phyloP scores from a whole-genome alignment of 2,113 vertebrate species.

The Monopterus albus region DNA sequence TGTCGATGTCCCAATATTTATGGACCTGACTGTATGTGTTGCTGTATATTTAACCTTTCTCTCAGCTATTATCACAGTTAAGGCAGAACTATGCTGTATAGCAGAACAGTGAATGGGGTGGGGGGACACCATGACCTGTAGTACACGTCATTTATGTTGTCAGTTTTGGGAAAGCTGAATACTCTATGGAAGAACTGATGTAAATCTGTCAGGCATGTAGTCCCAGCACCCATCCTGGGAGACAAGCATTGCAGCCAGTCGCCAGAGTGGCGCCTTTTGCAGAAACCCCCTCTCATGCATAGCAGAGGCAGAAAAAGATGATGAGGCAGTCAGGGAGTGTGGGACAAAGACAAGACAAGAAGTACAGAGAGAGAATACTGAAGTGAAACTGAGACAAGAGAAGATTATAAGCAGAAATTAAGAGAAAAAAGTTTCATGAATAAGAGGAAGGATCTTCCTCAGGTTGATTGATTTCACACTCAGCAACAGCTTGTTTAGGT shows the following conservation, averaged over 20 bases:
- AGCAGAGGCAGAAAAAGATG: constrained; percentile 62
- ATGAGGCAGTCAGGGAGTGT: constrained; percentile 36
- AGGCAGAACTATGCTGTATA: constrained; percentile 1
- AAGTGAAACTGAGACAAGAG: constrained; percentile 20
- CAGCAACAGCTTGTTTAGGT: constrained; percentile 31
- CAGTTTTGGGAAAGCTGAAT: constrained; percentile 41
- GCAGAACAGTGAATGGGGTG: constrained; percentile 12
- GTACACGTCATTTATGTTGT: constrained; percentile 24
- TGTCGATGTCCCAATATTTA: too few relatives aligned
- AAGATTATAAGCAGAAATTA: constrained; percentile 13
- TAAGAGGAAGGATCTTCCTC: too few relatives aligned
- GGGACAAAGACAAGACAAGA: constrained; percentile 38
- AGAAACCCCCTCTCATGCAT: constrained; percentile 52
- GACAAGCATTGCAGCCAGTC: constrained; percentile 18
- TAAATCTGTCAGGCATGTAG: constrained; percentile 49
- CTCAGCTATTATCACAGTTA: constrained; percentile 34
- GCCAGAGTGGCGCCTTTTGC: constrained; percentile 63
- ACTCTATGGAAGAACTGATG: constrained; percentile 40
- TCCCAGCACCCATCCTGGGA: constrained; percentile 38
- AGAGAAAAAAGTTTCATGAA: neutral
- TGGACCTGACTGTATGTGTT: too few relatives aligned
- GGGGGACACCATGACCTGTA: constrained; percentile 4
- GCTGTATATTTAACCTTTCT: constrained; percentile 15
- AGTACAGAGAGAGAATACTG: constrained; percentile 21
- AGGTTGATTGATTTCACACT: neutral